Evolutionary conservation across 2,113 vertebrate genomes (phyloP), one percentile per base, ranked within the genome.

Genomic region (Caranx ignobilis): DNA sequence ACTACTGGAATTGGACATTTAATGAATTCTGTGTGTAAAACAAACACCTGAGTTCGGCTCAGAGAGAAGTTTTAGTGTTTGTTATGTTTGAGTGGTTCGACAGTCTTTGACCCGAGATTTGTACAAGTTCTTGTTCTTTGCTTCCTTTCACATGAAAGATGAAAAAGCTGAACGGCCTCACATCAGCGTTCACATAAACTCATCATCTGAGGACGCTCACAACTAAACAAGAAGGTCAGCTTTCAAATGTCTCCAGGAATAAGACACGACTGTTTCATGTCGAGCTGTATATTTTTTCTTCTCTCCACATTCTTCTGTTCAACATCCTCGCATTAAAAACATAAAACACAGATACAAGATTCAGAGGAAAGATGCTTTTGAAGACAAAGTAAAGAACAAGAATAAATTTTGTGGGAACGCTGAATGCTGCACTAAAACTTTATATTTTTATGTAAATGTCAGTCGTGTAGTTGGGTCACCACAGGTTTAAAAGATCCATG

Each of bases 101-200:
- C 6, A 62, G 16, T 13, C 52, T 56, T 32, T 56, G 69, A 73
- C 39, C 75, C 65, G 47, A 56, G 9, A 52, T 69, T 75, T 75
- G 56, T 9, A 5, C 31, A 16, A 0, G 2, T 41, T 60, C 21
- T 59, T 66, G 48, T 71, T 72, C 37, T 62, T 15, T 0, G 26
- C 60, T 69, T 88, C 63, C 71, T 82, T 84, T 85, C 71, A 79
- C 79, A 88, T 47, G 57, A 61, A 68, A 75, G 71, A 82, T 76
- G 43, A 79, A 74, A 74, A 82, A 47, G 67, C 13, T 7, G 1
- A 62, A 35, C n/a, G 54, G 34, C 67, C 54, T 71, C 1, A 12
- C 0, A 11, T 71, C 68, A 69, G 26, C 0, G 31, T 79, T 71
- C 65, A 43, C 75, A 79, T 82, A 39, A 75, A 79, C 18, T 59